Evolutionary conservation across 2,797 vertebrate species (phyloP).

Genomic region (Poliocrania exsul): DNA sequence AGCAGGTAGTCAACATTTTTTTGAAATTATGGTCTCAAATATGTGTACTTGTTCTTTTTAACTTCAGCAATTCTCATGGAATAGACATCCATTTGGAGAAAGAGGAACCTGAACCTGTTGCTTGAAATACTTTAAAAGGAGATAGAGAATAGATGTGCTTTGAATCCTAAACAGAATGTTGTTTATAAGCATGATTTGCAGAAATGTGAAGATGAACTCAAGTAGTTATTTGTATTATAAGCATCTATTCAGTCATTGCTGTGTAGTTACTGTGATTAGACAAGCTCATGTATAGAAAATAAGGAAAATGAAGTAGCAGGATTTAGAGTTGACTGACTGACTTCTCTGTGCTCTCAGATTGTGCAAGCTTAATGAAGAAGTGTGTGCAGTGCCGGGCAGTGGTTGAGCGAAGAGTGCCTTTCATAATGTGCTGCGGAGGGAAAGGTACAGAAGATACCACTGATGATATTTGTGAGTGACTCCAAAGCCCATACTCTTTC

Average conservation of each 20-base stretch:
- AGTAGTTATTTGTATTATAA: not conserved
- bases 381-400: slow-evolving; percentile 98
- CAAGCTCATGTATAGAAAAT: not conserved
- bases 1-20: not conserved
- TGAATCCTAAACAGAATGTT: not conserved
- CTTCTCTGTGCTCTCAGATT: slow-evolving; percentile 81
- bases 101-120: not conserved
- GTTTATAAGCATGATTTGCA: not conserved
- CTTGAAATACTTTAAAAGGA: not conserved
- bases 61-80: not conserved
- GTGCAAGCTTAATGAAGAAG: slow-evolving; percentile 99
- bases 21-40: not conserved
- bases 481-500: slow-evolving; percentile 70
- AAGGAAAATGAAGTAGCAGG: not conserved
- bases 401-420: slow-evolving; percentile 94
- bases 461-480: slow-evolving; percentile 95
- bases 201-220: not conserved
- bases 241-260: not conserved
- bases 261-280: not conserved
- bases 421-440: slow-evolving; percentile 95
- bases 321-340: not conserved
- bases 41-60: not conserved
- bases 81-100: not conserved
- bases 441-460: slow-evolving; percentile 95
- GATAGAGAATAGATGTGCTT: not conserved